These are phyloP conservation scores for Sardinella longiceps DNA, from an alignment of 2,797 vertebrate species.

Conservation along the genomic window DNA sequence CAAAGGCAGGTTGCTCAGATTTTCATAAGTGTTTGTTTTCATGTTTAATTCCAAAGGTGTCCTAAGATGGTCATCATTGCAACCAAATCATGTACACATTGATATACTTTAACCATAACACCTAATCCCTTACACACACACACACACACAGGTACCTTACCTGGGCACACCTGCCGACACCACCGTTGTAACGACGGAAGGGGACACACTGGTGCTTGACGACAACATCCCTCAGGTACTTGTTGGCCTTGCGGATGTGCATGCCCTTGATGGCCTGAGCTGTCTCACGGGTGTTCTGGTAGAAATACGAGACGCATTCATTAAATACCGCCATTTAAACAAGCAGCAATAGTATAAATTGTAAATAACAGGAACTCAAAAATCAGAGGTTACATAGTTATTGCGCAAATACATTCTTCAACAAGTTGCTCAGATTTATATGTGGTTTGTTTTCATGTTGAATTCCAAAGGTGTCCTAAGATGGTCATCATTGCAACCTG, in stretches of 20 bases:
- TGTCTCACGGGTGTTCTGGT: conserved; percentile 94
- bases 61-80: conserved; percentile 87
- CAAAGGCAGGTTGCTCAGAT: conserved; percentile 80
- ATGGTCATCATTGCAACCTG: conserved; percentile 55
- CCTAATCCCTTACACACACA: too few species aligned
- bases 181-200: conserved; percentile 95
- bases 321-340: neutral
- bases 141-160: too few species aligned
- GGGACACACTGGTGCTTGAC: conserved; percentile 95
- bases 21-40: conserved; percentile 69
- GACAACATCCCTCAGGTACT: conserved; percentile 92
- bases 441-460: conserved; percentile 58
- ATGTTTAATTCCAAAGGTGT: conserved; percentile 86
- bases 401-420: too few species aligned
- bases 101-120: too few species aligned
- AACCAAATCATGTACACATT: conserved; percentile 50
- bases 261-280: conserved; percentile 98
- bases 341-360: too few species aligned
- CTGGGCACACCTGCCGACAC: conserved; percentile 94
- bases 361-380: too few species aligned
- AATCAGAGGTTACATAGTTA: too few species aligned
- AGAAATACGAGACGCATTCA: neutral
- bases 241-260: conserved; percentile 98
- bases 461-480: conserved; percentile 69
- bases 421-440: conserved; percentile 62